These are phyloP conservation scores for Geodia barretti DNA, from an alignment of 37 sponge, comb jelly and placozoan species.

Conservation along the genomic window DNA sequence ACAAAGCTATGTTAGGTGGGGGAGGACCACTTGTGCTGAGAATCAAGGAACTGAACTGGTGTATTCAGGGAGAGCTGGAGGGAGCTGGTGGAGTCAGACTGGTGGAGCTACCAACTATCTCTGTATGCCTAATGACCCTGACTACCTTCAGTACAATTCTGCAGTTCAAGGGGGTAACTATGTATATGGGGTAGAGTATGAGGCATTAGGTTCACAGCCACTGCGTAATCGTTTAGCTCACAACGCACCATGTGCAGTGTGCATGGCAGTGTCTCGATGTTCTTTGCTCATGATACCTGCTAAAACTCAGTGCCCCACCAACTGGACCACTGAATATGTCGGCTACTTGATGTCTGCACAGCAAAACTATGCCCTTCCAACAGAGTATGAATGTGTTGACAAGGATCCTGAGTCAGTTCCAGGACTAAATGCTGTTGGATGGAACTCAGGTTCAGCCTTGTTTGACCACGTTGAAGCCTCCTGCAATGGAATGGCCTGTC, in stretches of 20 bases:
- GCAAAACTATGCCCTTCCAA: constrained; percentile 12
- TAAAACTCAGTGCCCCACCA: constrained; percentile 8
- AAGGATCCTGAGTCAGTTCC: constrained; percentile 23
- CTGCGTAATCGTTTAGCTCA: constrained; percentile 19
- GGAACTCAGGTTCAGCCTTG: constrained; percentile 29
- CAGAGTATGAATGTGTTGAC: too few relatives aligned
- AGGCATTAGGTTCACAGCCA: too few relatives aligned
- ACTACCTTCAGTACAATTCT: constrained; percentile 26
- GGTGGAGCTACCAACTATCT: constrained; percentile 14
- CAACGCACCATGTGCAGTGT: constrained; percentile 22
- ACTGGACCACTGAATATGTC: constrained; percentile 42
- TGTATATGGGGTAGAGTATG: constrained; percentile 44
- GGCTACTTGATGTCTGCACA: constrained; percentile 37
- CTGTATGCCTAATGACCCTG: constrained; percentile 14
- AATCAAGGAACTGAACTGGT: constrained; percentile 4
- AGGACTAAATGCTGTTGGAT: background rate
- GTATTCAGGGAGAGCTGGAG: constrained; percentile 8
- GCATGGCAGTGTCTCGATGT: constrained; percentile 11
- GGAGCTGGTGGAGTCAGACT: background rate
- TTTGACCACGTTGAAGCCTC: constrained; percentile 41
- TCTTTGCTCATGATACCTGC: constrained; percentile 35
- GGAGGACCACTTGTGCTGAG: too few relatives aligned
- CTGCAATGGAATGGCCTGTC: constrained; percentile 40
- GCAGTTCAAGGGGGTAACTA: constrained; percentile 11
- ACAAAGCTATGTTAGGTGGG: too few relatives aligned